A percentile compares a stretch with the other conserved stretches of the same genome.
These are phyloP conservation scores for Hafferia zeledoni DNA, from an alignment of 2,797 vertebrate genomes.

Conservation along the genomic window DNA sequence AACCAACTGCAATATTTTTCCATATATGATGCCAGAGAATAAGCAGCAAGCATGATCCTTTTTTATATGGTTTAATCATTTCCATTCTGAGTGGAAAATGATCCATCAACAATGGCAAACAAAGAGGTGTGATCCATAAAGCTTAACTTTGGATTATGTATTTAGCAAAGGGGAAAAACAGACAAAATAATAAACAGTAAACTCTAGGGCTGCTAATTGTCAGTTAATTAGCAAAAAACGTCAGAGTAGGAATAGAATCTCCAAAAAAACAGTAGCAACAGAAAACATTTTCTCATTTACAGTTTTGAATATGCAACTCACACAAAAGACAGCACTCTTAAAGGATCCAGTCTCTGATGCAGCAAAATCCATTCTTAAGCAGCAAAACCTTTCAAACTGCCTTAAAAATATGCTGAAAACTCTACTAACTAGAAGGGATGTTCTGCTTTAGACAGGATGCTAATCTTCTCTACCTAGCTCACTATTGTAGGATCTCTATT, in stretches of 20 bases:
- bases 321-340: not conserved
- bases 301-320: not conserved
- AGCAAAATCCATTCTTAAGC: not conserved
- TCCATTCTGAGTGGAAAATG: conserved; percentile 77
- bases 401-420: not conserved
- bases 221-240: not conserved
- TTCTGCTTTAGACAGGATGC: not conserved
- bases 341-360: not conserved
- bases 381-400: not conserved
- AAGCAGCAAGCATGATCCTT: conserved; percentile 70
- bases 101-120: conserved; percentile 69
- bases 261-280: not conserved
- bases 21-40: conserved; percentile 79
- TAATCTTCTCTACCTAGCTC: not conserved
- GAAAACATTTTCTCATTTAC: conserved; percentile 4
- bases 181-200: conserved; percentile 33
- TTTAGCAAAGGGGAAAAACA: conserved; percentile 42
- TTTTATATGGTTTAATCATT: conserved; percentile 81
- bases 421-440: not conserved
- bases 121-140: conserved; percentile 66
- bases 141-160: conserved; percentile 55
- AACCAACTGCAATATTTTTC: conserved; percentile 78
- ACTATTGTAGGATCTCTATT: not conserved
- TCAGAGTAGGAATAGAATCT: not conserved
- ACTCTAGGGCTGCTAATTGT: not conserved